These are phyloP conservation scores for Strigamia transsilvanica DNA, from an alignment of 2,888 invertebrate species.

Conservation along the genomic window DNA sequence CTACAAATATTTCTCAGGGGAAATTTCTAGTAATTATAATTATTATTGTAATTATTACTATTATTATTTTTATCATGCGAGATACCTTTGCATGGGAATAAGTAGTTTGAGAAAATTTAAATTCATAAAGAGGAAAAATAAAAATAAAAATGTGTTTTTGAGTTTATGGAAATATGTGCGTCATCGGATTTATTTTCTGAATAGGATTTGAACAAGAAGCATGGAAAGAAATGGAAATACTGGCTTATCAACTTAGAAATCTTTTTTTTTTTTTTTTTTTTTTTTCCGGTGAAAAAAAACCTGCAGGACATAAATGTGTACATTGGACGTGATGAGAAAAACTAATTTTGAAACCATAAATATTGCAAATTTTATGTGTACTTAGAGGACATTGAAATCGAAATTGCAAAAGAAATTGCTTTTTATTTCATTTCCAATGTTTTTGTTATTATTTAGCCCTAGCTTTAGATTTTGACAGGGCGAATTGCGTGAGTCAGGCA, in stretches of 20 bases:
- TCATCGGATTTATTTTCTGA: slow-evolving; percentile 10
- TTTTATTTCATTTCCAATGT: not conserved
- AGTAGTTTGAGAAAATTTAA: not conserved
- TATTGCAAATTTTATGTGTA: not conserved
- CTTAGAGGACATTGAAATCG: not conserved
- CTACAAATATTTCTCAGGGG: not conserved
- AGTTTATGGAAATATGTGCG: slow-evolving; percentile 26
- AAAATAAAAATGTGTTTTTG: not conserved
- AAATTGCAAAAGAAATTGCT: not conserved
- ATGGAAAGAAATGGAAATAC: slow-evolving; percentile 49
- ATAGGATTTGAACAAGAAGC: slow-evolving; percentile 43
- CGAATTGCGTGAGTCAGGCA: not conserved
- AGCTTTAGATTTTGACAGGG: not conserved
- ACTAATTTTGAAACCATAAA: not conserved
- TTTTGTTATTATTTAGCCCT: too few species aligned
- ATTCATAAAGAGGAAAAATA: not conserved
- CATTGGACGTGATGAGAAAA: not conserved
- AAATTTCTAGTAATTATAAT: not conserved
- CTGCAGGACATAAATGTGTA: slow-evolving; percentile 10
- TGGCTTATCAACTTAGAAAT: slow-evolving; percentile 26
- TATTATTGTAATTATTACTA: too few species aligned
- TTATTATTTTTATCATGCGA: not conserved
- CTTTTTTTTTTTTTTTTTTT: not conserved
- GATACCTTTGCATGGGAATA: not conserved
- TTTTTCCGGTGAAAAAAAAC: not conserved